These are phyloP conservation scores for Zaprionus capensis DNA, from an alignment of 1,140 invertebrate species.

Conservation along the genomic window DNA sequence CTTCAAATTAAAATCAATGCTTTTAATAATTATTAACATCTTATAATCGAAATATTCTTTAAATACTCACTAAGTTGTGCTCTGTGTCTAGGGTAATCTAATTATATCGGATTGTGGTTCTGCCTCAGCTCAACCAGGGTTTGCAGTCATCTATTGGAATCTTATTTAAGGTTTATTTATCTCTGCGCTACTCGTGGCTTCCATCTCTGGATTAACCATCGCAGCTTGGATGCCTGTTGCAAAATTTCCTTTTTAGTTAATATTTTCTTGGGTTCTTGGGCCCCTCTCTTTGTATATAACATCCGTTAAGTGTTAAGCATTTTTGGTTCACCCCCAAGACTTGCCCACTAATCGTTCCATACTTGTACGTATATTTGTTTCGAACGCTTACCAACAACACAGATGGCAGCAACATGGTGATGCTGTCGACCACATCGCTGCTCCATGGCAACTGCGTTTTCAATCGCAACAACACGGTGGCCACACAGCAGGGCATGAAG, in stretches of 20 bases:
- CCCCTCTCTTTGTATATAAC: constrained; percentile 65
- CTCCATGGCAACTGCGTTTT: constrained; percentile 84
- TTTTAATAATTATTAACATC: not conserved
- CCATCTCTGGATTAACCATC: constrained; percentile 46
- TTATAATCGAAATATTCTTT: not conserved
- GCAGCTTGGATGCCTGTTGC: constrained; percentile 5
- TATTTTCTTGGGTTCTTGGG: not conserved
- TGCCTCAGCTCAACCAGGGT: not conserved
- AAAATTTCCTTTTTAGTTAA: not conserved
- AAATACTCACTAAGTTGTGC: not conserved
- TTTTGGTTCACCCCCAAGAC: constrained; percentile 43
- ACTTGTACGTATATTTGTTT: constrained; percentile 76
- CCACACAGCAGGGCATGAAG: constrained; percentile 84
- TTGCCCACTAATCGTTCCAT: constrained; percentile 72
- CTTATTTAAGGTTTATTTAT: not conserved
- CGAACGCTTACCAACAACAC: constrained; percentile 44
- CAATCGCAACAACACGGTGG: constrained; percentile 84
- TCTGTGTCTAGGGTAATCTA: not conserved
- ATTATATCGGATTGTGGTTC: not conserved
- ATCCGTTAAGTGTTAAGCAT: constrained; percentile 46
- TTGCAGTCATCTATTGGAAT: not conserved
- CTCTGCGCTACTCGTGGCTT: constrained; percentile 20
- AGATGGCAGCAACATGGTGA: constrained; percentile 82
- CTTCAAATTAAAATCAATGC: no score
- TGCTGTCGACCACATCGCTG: constrained; percentile 84